Base-by-base conservation (phyloP, 2,797 vertebrate genomes). In the Cygnus olor region DNA sequence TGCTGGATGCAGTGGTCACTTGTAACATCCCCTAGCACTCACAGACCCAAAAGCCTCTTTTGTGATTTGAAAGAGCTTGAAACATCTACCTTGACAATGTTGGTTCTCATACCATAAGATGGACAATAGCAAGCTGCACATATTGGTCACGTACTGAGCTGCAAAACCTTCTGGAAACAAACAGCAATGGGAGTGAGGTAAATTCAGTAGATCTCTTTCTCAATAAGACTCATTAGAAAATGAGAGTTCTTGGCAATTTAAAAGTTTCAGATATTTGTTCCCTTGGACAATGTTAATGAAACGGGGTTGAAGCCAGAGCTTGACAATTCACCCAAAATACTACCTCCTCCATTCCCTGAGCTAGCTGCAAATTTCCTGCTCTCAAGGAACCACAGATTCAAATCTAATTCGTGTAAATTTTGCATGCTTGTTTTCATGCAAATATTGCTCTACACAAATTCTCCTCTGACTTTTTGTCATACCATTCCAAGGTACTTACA, bases 1-100 rank as follows among this genome's bases (percentile, higher is more conserved):
- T 83, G 49, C 49, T 1, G 3, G 22, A 68, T 3, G 11, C 4
- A 2, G 13, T 20, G 45, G 57, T 6, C 1, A 1, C 22, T 56
- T 54, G 5, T 10, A 60, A 28, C 5, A n/a, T 38, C 9, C 19
- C 22, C 71, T 42, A 44, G 45, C 18, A 47, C 5, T 30, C 45
- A 42, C 6, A 10, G 36, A 27, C 40, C 32, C 45, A 53, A 22
- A 73, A 88, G 44, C 3, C 2, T 58, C 56, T 61, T 61, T 13
- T 21, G 24, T 22, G 10, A 47, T 42, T 32, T 53, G 36, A 80
- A 89, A 47, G 21, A 81, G 2, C 18, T 14, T 51, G 36, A 80
- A 61, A 5, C 22, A 49, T n/a, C 13, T 54, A 36, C 73, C 5
- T 45, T 56, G 25, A 73, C 49, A 80, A 74, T 40, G 10, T 27